phyloP scores from a whole-genome alignment of 2,888 invertebrate genomes.

The Campopleginae sp. region DNA sequence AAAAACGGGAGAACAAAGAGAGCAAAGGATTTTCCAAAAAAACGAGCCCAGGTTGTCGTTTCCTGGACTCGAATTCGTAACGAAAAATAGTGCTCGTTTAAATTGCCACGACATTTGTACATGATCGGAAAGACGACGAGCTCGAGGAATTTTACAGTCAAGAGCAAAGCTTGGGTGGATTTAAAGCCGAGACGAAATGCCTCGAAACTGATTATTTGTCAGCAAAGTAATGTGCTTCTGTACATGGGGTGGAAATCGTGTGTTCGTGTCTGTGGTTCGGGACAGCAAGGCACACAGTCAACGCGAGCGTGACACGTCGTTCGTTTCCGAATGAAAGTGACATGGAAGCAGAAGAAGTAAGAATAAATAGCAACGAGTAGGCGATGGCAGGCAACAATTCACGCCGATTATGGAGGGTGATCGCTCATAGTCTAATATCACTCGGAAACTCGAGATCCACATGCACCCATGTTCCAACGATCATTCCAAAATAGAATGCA shows the following conservation, averaged over 20 bases:
- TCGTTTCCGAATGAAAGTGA: constrained; percentile 16
- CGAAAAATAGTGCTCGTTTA: not conserved
- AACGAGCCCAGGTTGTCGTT: too few relatives aligned
- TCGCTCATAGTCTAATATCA: constrained; percentile 50
- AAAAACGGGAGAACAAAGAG: too few relatives aligned
- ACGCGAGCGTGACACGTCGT: constrained; percentile 36
- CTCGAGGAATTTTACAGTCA: constrained; percentile 10
- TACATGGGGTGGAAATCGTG: constrained; percentile 35
- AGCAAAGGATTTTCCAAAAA: too few relatives aligned
- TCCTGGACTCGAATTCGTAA: not conserved
- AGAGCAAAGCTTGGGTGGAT: constrained; percentile 48
- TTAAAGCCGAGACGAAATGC: constrained; percentile 70
- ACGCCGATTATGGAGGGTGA: constrained; percentile 45
- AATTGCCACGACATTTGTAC: constrained; percentile 5
- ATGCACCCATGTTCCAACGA: not conserved
- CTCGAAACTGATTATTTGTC: constrained; percentile 76
- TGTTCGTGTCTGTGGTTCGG: constrained; percentile 14
- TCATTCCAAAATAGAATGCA: constrained; percentile 6
- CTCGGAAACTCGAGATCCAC: not conserved
- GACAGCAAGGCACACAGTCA: constrained; percentile 68
- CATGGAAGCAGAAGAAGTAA: constrained; percentile 18
- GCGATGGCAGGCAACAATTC: constrained; percentile 28
- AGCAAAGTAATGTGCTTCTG: constrained; percentile 69
- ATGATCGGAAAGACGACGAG: not conserved
- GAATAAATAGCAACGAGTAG: constrained; percentile 9